These are phyloP conservation scores for Chaunax sp. DNA, from an alignment of 2,797 vertebrate genomes.

Conservation along the genomic window DNA sequence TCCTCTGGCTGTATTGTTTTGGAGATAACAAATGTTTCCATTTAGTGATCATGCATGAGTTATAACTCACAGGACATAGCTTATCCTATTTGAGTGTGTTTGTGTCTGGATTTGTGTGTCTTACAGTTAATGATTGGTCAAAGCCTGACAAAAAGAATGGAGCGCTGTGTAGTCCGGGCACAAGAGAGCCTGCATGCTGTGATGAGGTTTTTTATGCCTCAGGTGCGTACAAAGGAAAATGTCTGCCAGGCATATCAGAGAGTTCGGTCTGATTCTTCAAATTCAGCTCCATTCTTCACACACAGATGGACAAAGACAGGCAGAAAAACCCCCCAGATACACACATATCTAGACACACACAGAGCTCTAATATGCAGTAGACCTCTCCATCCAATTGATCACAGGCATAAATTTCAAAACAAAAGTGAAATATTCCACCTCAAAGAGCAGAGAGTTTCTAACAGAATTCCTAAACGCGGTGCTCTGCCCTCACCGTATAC, in stretches of 20 bases:
- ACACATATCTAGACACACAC: constrained; percentile 8
- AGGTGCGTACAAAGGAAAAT: constrained; percentile 51
- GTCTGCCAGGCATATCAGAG: constrained; percentile 33
- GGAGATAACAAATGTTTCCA: constrained; percentile 76
- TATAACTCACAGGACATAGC: constrained; percentile 70
- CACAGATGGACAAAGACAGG: constrained; percentile 39
- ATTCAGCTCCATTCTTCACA: constrained; percentile 38
- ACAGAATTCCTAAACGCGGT: constrained; percentile 67
- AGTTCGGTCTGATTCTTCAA: constrained; percentile 38
- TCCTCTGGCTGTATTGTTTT: constrained; percentile 71
- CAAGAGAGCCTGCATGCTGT: constrained; percentile 36
- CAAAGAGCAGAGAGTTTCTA: constrained; percentile 71
- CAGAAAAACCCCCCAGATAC: constrained; percentile 40
- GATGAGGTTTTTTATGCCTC: constrained; percentile 35
- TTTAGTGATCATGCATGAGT: constrained; percentile 80
- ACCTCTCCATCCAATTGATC: constrained; percentile 61
- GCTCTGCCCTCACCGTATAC: constrained; percentile 56
- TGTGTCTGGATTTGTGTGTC: constrained; percentile 40
- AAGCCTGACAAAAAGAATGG: constrained; percentile 7
- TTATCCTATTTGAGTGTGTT: constrained; percentile 26
- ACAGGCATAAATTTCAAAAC: constrained; percentile 73
- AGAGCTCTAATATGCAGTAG: constrained; percentile 59
- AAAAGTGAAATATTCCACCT: constrained; percentile 75
- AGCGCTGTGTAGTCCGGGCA: constrained; percentile 34
- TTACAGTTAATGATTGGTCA: constrained; percentile 29